These are phyloP conservation scores for Uromys caudimaculatus DNA, from an alignment of 2,797 vertebrate species.

Conservation along the genomic window DNA sequence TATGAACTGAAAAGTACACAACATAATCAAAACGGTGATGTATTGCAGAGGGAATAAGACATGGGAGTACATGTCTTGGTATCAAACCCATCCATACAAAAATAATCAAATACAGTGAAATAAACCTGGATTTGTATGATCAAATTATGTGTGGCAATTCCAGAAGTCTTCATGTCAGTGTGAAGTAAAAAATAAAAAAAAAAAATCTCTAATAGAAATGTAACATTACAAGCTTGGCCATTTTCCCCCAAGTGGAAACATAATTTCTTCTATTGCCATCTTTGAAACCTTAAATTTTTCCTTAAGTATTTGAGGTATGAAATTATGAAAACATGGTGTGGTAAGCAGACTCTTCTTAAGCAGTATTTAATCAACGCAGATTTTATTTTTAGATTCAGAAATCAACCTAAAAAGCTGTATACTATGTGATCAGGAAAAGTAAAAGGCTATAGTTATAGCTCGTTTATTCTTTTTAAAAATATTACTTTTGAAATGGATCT, in stretches of 20 bases:
- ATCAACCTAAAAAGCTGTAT: not conserved
- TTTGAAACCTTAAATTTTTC: not conserved
- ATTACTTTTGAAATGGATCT: not conserved
- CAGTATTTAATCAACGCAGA: not conserved
- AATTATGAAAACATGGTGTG: not conserved
- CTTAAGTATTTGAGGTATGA: not conserved
- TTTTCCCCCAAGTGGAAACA: not conserved
- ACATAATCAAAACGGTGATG: not conserved
- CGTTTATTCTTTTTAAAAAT: not conserved
- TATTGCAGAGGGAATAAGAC: not conserved
- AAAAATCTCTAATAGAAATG: not conserved
- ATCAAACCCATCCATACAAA: not conserved
- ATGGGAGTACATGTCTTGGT: too few species aligned
- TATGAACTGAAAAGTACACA: not conserved
- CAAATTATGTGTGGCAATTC: not conserved
- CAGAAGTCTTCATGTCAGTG: not conserved
- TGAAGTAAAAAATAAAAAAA: not conserved
- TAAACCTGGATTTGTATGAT: not conserved
- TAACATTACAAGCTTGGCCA: not conserved
- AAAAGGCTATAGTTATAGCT: not conserved
- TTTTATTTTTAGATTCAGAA: not conserved
- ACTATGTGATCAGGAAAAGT: not conserved
- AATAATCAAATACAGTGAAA: not conserved
- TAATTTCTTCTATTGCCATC: not conserved
- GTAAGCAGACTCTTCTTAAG: not conserved